Base-by-base conservation (phyloP, 1,140 invertebrate species). In the Hetaerina americana region DNA sequence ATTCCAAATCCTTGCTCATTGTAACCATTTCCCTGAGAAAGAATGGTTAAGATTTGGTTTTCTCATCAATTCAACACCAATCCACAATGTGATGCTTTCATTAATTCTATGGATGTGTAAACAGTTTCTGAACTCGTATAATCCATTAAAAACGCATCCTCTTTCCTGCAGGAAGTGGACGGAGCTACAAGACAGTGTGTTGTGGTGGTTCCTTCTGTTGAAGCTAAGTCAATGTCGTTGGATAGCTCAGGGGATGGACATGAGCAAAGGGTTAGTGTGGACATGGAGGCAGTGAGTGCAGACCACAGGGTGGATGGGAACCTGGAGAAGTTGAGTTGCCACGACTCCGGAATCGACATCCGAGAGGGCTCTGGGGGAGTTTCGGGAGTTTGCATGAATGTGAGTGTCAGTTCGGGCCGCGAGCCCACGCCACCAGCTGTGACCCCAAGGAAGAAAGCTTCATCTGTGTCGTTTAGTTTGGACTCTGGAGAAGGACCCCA, bases 271-370 rank as follows among this genome's bases (percentile, higher is more conserved):
- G 40, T 57, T n/a, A 57, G 22, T 57, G 22, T 57, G 22, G 40
- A 57, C 22, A n/a, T 57, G 22, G 40, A 57, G 40, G 10, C 40
- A 57, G 40, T 57, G 2, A 57, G 22, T 10, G 40, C 22, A 57
- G 10, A 57, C 40, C 40, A 57, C 10, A 57, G 40, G 5, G 26
- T 24, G 24, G 31, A 29, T 75, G 77, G 80, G 78, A 78, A 80
- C 78, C 85, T 89, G 78, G 85, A 87, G 75, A 92, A 92, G 81
- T 85, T 89, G 73, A 91, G 89, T 75, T 92, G 90, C 84, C 91
- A 92, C 80, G 91, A 93, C 83, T 93, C 91, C n/a, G 92, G 92
- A 75, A 93, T 93, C 77, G 92, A 93, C 81, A 93, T 93, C 74
- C 85, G 90, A 76, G 92, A 93, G 77, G 73, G 67, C 1, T 26